These are phyloP conservation scores for Pardosa pseudoannulata DNA, from an alignment of 2,888 invertebrate genomes.

Conservation along the genomic window DNA sequence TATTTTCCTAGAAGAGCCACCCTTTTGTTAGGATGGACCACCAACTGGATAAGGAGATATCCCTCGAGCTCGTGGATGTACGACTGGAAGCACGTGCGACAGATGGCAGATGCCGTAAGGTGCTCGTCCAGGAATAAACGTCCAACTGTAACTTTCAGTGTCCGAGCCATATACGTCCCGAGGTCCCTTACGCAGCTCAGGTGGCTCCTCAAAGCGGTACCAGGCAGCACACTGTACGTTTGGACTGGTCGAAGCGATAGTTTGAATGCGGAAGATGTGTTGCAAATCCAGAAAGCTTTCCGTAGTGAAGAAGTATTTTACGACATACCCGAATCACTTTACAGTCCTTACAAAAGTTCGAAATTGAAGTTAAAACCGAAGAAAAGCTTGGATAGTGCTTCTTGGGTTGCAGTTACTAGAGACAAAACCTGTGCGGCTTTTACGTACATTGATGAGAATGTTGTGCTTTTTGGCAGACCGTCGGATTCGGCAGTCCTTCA, in stretches of 20 bases:
- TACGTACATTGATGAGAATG: neutral
- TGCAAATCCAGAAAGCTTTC: slow-evolving; percentile 80
- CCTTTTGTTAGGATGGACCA: slow-evolving; percentile 92
- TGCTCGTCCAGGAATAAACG: slow-evolving; percentile 77
- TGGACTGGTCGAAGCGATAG: slow-evolving; percentile 86
- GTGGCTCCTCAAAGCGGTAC: slow-evolving; percentile 81
- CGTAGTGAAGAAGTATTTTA: slow-evolving; percentile 82
- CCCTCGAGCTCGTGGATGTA: slow-evolving; percentile 74
- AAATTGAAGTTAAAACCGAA: neutral
- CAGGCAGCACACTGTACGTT: slow-evolving; percentile 85
- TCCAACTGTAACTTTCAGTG: slow-evolving; percentile 89
- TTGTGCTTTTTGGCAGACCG: neutral
- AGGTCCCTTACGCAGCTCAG: slow-evolving; percentile 82
- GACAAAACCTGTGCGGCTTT: neutral
- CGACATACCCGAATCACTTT: slow-evolving; percentile 83
- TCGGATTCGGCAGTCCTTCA: neutral
- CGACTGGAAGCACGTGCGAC: slow-evolving; percentile 80
- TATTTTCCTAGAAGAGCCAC: slow-evolving; percentile 82
- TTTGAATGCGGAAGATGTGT: slow-evolving; percentile 83
- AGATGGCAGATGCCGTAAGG: slow-evolving; percentile 82
- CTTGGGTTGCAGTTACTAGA: neutral
- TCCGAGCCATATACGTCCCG: slow-evolving; percentile 84
- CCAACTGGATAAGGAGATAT: slow-evolving; percentile 81
- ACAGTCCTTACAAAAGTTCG: neutral
- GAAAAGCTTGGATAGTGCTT: neutral